Conservation (phyloP, 2,797 vertebrate species). For the Balearica regulorum region DNA sequence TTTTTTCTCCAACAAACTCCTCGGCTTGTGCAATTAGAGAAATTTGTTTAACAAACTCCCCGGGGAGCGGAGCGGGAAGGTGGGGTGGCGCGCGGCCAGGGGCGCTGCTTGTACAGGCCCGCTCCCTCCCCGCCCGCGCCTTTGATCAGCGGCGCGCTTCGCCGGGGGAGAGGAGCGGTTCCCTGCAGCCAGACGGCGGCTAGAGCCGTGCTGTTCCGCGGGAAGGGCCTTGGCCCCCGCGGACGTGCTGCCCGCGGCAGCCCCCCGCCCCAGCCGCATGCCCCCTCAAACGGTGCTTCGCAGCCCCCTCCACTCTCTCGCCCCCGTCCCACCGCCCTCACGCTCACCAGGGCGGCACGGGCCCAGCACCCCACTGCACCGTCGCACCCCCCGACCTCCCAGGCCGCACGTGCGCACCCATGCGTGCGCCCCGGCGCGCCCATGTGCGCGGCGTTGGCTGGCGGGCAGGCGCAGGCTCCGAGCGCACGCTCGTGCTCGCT, state of each 20-base stretch:
- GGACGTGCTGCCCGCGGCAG: background rate
- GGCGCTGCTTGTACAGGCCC: conserved; percentile 46
- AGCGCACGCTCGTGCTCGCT: background rate
- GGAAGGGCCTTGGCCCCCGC: background rate
- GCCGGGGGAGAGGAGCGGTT: background rate
- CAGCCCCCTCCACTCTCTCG: background rate
- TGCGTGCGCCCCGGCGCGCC: background rate
- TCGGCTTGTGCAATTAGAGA: conserved; percentile 53
- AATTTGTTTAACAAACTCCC: conserved; percentile 65
- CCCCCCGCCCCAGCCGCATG: background rate
- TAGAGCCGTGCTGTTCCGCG: background rate
- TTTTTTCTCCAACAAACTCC: conserved; percentile 26
- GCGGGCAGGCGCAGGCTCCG: background rate
- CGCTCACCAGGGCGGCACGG: background rate
- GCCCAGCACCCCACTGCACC: background rate
- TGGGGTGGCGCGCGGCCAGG: conserved; percentile 26
- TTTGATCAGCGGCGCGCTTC: background rate
- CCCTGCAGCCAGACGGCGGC: background rate
- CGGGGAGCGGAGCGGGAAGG: conserved; percentile 45
- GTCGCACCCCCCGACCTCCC: background rate
- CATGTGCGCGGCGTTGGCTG: background rate
- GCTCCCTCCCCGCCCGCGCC: background rate
- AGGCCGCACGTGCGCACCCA: background rate
- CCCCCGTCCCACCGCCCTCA: background rate
- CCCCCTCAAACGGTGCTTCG: background rate